Conservation (phyloP, 2,888 invertebrate genomes). For the Pristionchus maxplancki region DNA sequence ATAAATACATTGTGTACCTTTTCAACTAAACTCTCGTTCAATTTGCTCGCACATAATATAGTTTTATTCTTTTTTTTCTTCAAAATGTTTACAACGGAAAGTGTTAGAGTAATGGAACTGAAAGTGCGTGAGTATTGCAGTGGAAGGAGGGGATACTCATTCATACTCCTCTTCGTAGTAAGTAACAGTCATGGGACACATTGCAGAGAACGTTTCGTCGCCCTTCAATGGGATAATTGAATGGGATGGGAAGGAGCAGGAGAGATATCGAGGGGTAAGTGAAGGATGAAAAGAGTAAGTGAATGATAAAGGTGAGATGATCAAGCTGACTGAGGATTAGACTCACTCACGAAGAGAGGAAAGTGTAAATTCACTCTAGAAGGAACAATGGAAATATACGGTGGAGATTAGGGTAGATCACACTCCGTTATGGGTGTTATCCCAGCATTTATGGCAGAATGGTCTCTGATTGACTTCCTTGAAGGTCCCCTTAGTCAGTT, state of each 20-base stretch:
- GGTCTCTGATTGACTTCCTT: constrained; percentile 99
- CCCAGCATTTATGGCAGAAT: constrained; percentile 97
- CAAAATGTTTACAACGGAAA: neutral
- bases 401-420: constrained; percentile 4
- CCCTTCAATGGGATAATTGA: constrained; percentile 62
- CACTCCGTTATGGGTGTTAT: constrained; percentile 82
- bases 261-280: constrained; percentile 53
- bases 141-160: neutral
- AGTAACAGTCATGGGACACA: constrained; percentile 74
- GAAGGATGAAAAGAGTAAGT: constrained; percentile 42
- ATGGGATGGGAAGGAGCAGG: constrained; percentile 11
- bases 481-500: constrained; percentile 98
- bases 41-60: neutral
- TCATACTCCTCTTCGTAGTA: constrained; percentile 74
- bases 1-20: too few relatives aligned
- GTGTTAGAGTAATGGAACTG: too few relatives aligned
- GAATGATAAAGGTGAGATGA: constrained; percentile 3
- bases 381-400: constrained; percentile 58
- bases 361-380: neutral
- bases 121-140: neutral
- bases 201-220: constrained; percentile 71
- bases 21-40: too few relatives aligned
- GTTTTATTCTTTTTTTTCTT: neutral
- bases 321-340: constrained; percentile 34
- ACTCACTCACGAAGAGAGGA: constrained; percentile 10